Conservation (phyloP, 2,888 invertebrate species). For the Muschampia plurimacula region DNA sequence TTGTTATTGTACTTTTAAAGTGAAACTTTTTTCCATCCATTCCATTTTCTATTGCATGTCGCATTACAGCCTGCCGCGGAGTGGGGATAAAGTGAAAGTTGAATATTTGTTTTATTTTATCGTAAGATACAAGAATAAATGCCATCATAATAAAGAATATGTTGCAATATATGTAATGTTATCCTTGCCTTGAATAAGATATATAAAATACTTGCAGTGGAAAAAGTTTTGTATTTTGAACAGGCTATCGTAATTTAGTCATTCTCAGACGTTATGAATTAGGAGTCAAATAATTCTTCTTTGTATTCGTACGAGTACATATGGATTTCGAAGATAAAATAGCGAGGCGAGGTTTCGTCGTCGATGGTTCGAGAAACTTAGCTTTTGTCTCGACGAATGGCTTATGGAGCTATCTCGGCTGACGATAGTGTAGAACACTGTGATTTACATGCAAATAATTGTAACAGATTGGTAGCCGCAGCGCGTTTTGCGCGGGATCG, state of each 20-base stretch:
- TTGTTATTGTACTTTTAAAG: too few relatives aligned
- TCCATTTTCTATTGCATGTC: too few relatives aligned
- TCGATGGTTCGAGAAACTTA: background rate
- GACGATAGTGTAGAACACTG: constrained; percentile 60
- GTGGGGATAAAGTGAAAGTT: too few relatives aligned
- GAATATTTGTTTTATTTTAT: too few relatives aligned
- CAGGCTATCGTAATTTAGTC: background rate
- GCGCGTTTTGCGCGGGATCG: constrained; percentile 61
- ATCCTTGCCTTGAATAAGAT: background rate
- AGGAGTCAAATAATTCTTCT: too few relatives aligned
- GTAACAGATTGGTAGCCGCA: constrained; percentile 70
- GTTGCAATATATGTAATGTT: too few relatives aligned
- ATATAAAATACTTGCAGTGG: background rate
- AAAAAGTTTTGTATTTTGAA: background rate
- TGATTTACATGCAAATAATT: constrained; percentile 80
- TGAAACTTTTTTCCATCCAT: too few relatives aligned
- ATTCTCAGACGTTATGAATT: too few relatives aligned
- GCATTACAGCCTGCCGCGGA: too few relatives aligned
- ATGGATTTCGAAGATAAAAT: background rate
- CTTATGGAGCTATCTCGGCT: constrained; percentile 27
- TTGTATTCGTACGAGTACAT: background rate
- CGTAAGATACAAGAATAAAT: too few relatives aligned
- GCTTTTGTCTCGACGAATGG: constrained; percentile 23
- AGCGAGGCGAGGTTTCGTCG: background rate
- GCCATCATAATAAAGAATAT: too few relatives aligned